Evolutionary conservation across 2,888 invertebrate genomes (phyloP).

Genomic region (Netelia fuscicornis): DNA sequence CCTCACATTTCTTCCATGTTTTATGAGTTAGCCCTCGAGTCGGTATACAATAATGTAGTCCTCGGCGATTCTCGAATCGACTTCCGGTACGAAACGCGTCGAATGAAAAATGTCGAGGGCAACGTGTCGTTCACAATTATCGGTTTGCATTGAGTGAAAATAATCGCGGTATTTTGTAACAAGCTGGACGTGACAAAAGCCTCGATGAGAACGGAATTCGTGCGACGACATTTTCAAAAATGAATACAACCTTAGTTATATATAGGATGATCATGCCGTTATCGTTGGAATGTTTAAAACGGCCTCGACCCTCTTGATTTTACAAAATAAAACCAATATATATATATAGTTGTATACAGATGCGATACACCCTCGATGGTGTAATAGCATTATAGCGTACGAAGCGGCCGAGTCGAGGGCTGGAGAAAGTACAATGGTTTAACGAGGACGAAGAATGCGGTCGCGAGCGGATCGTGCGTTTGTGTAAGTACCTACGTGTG

Average conservation of each 20-base stretch:
- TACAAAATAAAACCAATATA: neutral
- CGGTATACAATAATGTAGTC: neutral
- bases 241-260: no score
- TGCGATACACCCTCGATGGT: neutral
- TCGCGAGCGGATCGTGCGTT: constrained; percentile 19
- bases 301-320: constrained; percentile 1
- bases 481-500: constrained; percentile 5
- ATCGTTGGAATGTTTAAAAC: no score
- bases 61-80: constrained; percentile 24
- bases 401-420: constrained; percentile 17
- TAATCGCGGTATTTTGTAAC: no score
- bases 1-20: constrained; percentile 2
- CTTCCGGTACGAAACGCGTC: neutral
- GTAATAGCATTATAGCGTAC: constrained; percentile 43
- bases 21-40: neutral
- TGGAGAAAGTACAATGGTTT: constrained; percentile 49
- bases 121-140: no score
- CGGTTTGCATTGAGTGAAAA: no score
- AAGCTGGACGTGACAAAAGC: no score
- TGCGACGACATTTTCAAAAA: no score
- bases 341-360: neutral
- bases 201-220: no score
- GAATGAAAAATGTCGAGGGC: neutral
- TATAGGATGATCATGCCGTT: no score
- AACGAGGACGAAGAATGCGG: constrained; percentile 66